phyloP scores from a whole-genome alignment of 2,888 invertebrate species.

The Melangyna quadrimaculata region DNA sequence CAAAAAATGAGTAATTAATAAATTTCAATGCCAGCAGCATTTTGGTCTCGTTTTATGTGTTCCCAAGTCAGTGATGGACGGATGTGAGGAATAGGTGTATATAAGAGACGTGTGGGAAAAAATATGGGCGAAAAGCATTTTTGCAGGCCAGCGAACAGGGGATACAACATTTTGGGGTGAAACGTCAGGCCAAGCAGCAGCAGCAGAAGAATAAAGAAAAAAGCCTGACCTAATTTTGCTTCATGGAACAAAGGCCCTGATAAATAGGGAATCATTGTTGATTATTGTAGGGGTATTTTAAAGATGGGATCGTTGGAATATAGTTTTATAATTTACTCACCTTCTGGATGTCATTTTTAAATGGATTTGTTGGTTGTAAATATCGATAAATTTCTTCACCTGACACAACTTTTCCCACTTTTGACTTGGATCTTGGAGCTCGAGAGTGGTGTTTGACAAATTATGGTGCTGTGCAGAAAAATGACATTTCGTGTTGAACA shows the following conservation, averaged over 20 bases:
- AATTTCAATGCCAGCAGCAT: slow-evolving; percentile 21
- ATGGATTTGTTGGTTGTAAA: slow-evolving; percentile 67
- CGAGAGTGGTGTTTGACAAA: slow-evolving; percentile 66
- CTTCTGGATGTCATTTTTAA: slow-evolving; percentile 69
- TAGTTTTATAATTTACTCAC: slow-evolving; percentile 53
- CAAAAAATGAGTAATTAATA: slow-evolving; percentile 31
- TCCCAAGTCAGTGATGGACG: slow-evolving; percentile 13
- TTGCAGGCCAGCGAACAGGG: slow-evolving; percentile 46
- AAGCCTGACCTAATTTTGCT: slow-evolving; percentile 66
- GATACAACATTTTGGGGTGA: slow-evolving; percentile 69
- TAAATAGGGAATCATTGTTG: not conserved
- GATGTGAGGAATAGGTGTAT: slow-evolving; percentile 40
- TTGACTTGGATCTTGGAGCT: slow-evolving; percentile 41
- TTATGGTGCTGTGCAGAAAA: slow-evolving; percentile 36
- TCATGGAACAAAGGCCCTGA: slow-evolving; percentile 51
- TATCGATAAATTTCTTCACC: slow-evolving; percentile 70
- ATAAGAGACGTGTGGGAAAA: slow-evolving; percentile 2
- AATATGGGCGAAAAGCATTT: slow-evolving; percentile 33
- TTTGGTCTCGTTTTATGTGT: not conserved
- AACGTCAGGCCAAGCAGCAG: slow-evolving; percentile 53
- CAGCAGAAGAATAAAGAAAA: slow-evolving; percentile 37
- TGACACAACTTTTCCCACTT: slow-evolving; percentile 70
- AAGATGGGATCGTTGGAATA: slow-evolving; percentile 5
- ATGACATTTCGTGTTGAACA: slow-evolving; percentile 43
- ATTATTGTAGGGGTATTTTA: not conserved